Evolutionary conservation across 2,888 invertebrate genomes (phyloP).

Genomic region (Apamea monoglypha): DNA sequence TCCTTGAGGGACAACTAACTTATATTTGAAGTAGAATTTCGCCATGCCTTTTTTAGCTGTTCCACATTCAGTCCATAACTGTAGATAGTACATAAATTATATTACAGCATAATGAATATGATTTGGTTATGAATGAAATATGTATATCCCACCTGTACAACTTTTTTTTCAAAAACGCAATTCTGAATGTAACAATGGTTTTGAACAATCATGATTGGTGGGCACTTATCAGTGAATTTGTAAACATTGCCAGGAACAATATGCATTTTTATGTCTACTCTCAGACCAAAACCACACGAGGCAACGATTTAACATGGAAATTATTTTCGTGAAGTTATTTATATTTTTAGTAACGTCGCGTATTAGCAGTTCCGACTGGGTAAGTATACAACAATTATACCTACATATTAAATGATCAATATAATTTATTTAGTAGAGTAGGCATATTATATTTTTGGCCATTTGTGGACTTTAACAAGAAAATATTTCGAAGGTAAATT

Average conservation of each 20-base stretch:
- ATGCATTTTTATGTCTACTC: slow-evolving; percentile 62
- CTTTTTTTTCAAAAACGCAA: slow-evolving; percentile 35
- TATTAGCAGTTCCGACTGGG: slow-evolving; percentile 65
- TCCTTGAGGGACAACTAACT: background rate
- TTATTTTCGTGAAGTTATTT: slow-evolving; percentile 67
- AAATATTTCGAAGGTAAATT: background rate
- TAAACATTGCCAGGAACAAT: slow-evolving; percentile 72
- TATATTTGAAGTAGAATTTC: background rate
- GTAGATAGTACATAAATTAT: background rate
- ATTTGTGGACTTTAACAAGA: background rate
- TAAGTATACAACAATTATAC: slow-evolving; percentile 30
- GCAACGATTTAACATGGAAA: slow-evolving; percentile 55
- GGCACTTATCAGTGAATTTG: slow-evolving; percentile 71
- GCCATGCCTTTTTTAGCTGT: background rate
- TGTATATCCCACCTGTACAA: slow-evolving; percentile 44
- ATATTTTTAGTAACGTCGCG: slow-evolving; percentile 67
- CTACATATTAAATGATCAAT: background rate
- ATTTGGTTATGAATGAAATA: slow-evolving; percentile 51
- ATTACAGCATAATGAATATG: slow-evolving; percentile 13
- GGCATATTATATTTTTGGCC: background rate
- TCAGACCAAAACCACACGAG: slow-evolving; percentile 48
- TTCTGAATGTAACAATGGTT: slow-evolving; percentile 61
- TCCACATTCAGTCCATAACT: background rate
- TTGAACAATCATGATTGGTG: slow-evolving; percentile 67
- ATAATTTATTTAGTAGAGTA: background rate